These are phyloP conservation scores for Thryonomys swinderianus DNA, from an alignment of 2,113 vertebrate species.

Conservation along the genomic window DNA sequence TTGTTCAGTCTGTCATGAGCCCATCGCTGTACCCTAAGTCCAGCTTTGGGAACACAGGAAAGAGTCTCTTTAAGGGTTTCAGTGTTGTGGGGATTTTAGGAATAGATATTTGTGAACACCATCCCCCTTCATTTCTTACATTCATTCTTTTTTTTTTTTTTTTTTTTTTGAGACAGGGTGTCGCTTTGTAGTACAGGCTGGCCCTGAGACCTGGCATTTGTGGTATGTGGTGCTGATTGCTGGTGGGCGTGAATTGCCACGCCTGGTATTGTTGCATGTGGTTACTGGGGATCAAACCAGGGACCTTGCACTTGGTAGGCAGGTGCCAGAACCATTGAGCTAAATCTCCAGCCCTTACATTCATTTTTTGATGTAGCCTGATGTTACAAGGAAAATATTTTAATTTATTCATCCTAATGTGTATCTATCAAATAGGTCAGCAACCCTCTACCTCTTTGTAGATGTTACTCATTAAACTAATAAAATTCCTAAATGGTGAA, in stretches of 20 bases:
- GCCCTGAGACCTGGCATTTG: too few species aligned
- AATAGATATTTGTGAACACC: neutral
- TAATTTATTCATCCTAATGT: neutral
- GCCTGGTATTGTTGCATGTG: too few species aligned
- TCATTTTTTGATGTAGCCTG: neutral
- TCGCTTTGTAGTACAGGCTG: too few species aligned
- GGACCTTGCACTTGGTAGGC: too few species aligned
- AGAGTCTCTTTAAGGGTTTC: neutral
- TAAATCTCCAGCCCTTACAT: too few species aligned
- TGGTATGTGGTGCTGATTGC: too few species aligned
- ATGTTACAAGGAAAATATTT: neutral
- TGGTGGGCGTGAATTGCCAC: too few species aligned
- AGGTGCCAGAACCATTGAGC: too few species aligned
- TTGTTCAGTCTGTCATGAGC: neutral
- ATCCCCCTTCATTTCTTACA: neutral
- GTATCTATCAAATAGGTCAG: neutral
- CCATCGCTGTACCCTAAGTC: neutral
- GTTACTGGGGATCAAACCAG: too few species aligned
- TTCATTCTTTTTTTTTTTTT: neutral
- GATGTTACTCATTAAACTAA: neutral
- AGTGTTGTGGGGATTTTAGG: neutral
- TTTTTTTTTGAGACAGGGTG: too few species aligned
- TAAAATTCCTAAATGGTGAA: neutral
- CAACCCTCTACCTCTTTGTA: neutral
- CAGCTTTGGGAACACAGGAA: neutral